Evolutionary conservation across 2,888 invertebrate species (phyloP), one percentile per base, ranked within the genome.

Genomic region (Julus scandinavius): DNA sequence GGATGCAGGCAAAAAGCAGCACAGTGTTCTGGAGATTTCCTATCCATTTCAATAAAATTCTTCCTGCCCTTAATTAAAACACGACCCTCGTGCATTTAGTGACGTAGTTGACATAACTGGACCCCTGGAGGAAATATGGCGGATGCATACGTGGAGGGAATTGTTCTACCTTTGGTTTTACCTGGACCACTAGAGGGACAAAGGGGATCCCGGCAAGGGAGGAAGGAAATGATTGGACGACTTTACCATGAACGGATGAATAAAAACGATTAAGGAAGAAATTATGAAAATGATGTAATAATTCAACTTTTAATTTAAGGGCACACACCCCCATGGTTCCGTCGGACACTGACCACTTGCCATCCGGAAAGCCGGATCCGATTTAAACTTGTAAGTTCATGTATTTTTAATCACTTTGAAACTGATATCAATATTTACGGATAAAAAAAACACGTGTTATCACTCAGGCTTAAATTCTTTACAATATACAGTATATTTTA

Each of bases 1-100:
- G 72, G 72, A 72, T 72, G 72, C 72, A 9, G 20, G 20, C 29
- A 20, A 72, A 72, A 20, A 20, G 20, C 72, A 20, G 20, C 72
- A 20, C 45, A 72, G 72, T n/a, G 72, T 20, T 72, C 11, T 29
- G 29, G 72, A 72, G 72, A 72, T 72, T 72, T 72, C 72, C 72
- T 72, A 72, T 72, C 72, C 72, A 72, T 72, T 72, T 72, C 72
- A 72, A 72, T 72, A 72, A 72, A 72, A 72, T 72, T 72, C 72
- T 72, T 72, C 72, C 72, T 72, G 72, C 72, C 72, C 72, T 72
- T 72, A 72, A 72, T 72, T 72, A 72, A 72, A 20, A 72, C 72
- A 72, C 20, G 72, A 72, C 72, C 72, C 72, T 17, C 72, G 20
- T 72, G 72, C 72, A 20, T 72, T 72, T 72, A 72, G 72, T 72